Percentiles rank a stretch among this genome's conserved stretches.
Evolutionary conservation across 2,113 vertebrate species (phyloP).

Genomic region (Cricetomys ansorgei): DNA sequence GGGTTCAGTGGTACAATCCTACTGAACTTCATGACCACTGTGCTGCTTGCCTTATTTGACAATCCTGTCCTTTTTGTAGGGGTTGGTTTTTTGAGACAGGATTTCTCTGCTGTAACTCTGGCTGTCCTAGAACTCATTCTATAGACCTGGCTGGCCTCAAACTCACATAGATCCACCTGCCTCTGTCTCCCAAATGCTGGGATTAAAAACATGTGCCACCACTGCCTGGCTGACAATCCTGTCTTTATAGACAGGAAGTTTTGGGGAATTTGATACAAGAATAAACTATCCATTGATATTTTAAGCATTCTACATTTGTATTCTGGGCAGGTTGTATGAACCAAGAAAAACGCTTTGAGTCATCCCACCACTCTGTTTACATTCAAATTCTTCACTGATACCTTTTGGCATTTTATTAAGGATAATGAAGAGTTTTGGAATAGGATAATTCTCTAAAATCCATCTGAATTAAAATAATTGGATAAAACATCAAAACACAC

Average conservation of each 20-base stretch:
- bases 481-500: background rate
- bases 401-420: constrained; percentile 1
- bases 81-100: no score
- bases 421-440: background rate
- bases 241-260: background rate
- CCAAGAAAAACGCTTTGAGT: background rate
- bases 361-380: background rate
- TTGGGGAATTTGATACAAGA: background rate
- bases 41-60: background rate
- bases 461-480: constrained; percentile 19
- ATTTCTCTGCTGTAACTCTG: no score
- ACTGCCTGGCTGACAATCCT: no score
- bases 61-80: no score
- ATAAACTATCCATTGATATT: background rate
- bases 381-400: background rate
- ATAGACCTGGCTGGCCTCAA: no score
- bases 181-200: no score
- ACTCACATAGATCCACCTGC: no score
- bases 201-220: no score
- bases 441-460: background rate
- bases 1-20: background rate
- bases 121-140: no score
- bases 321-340: background rate
- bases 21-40: background rate
- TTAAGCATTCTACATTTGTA: background rate